Evolutionary conservation across 2,888 invertebrate species (phyloP).

Genomic region (Andrena fulva): DNA sequence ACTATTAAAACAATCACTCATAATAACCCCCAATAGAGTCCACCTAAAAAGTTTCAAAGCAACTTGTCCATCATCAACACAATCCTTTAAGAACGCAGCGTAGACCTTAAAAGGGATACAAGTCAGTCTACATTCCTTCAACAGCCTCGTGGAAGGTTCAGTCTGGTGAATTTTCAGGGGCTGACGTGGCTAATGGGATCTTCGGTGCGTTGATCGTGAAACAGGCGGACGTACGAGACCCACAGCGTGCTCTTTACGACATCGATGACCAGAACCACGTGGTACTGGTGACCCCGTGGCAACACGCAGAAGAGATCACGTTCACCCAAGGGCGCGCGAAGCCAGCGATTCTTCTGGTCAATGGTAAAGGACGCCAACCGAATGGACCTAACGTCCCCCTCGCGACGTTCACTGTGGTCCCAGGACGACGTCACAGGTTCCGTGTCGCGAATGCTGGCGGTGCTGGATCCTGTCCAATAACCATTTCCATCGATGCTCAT

Average conservation of each 20-base stretch:
- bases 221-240: conserved; percentile 88
- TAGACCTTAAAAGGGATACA: background rate
- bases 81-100: background rate
- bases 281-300: conserved; percentile 90
- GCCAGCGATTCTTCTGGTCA: conserved; percentile 87
- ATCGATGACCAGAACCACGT: conserved; percentile 90
- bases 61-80: background rate
- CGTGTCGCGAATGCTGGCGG: conserved; percentile 89
- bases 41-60: background rate
- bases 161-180: conserved; percentile 82
- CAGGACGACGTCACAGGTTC: conserved; percentile 88
- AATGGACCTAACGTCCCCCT: conserved; percentile 82
- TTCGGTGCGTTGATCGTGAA: conserved; percentile 90
- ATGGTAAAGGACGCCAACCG: conserved; percentile 87
- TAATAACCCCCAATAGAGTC: too few species aligned
- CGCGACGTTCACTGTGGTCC: conserved; percentile 86
- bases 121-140: background rate
- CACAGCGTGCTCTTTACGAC: conserved; percentile 89
- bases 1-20: too few species aligned
- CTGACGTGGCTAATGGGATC: conserved; percentile 89
- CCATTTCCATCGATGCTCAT: conserved; percentile 89
- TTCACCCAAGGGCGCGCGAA: conserved; percentile 85
- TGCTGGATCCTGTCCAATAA: conserved; percentile 89
- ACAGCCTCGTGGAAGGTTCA: background rate
- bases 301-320: conserved; percentile 84